Evolutionary conservation across 2,113 vertebrate genomes (phyloP).

Genomic region (Syngnathoides biaculeatus): DNA sequence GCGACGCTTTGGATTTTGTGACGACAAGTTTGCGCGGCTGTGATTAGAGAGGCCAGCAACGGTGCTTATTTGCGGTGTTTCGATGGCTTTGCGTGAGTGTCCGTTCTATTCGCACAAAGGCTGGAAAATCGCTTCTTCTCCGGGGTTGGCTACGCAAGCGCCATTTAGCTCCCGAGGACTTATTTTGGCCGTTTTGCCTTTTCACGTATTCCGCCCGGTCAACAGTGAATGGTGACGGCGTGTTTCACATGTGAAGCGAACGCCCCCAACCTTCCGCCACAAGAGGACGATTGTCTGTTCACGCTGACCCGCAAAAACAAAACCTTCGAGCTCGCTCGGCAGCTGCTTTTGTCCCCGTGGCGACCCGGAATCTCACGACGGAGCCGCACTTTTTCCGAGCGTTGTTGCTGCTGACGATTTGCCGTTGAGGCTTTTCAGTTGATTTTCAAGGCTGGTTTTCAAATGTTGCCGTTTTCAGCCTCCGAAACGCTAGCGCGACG

Average conservation of each 20-base stretch:
- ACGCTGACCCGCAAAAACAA: too few species aligned
- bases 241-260: neutral
- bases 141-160: constrained; percentile 61
- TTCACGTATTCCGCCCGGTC: constrained; percentile 49
- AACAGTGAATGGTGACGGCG: constrained; percentile 58
- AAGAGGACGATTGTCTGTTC: too few species aligned
- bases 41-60: neutral
- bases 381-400: too few species aligned
- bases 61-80: neutral
- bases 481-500: too few species aligned
- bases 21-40: constrained; percentile 11
- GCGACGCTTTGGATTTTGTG: neutral
- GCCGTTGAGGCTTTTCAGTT: too few species aligned
- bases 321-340: too few species aligned
- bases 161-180: constrained; percentile 63
- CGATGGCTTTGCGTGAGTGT: constrained; percentile 38
- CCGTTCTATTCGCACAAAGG: constrained; percentile 64
- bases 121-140: constrained; percentile 72
- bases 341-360: too few species aligned
- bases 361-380: too few species aligned
- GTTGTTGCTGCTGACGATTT: too few species aligned
- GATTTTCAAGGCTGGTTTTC: too few species aligned
- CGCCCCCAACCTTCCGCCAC: too few species aligned
- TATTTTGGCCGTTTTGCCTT: constrained; percentile 37
- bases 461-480: too few species aligned